Evolutionary conservation across 2,888 invertebrate genomes (phyloP).

Genomic region (Podotricha telesiphe): DNA sequence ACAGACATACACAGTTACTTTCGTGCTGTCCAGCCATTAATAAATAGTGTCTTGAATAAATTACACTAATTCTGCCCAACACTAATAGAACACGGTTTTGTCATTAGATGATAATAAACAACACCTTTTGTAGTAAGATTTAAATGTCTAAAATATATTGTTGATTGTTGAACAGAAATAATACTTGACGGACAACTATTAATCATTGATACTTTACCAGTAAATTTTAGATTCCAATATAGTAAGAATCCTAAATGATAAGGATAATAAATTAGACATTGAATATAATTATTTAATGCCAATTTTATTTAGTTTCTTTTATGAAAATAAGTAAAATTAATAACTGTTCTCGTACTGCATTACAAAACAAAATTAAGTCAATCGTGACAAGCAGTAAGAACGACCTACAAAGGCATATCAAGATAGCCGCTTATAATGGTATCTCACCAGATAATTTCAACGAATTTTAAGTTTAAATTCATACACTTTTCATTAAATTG

Average conservation of each 20-base stretch:
- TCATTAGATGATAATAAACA: conserved; percentile 33
- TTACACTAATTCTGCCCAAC: background rate
- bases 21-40: too few relatives aligned
- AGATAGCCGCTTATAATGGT: conserved; percentile 13
- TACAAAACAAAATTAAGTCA: conserved; percentile 30
- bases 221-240: too few relatives aligned
- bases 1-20: too few relatives aligned
- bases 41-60: background rate
- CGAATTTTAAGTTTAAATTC: background rate
- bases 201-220: background rate
- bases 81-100: conserved; percentile 30
- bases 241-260: background rate
- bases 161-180: background rate
- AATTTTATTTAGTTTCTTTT: background rate
- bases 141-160: background rate
- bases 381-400: conserved; percentile 29
- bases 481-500: background rate
- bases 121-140: conserved; percentile 3
- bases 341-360: conserved; percentile 1
- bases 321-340: conserved; percentile 1
- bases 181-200: background rate
- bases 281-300: background rate
- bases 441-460: background rate
- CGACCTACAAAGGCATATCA: conserved; percentile 28
- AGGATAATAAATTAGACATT: background rate